Evolutionary conservation across 2,797 vertebrate species (phyloP).

Genomic region (Coccyzus lansbergi): DNA sequence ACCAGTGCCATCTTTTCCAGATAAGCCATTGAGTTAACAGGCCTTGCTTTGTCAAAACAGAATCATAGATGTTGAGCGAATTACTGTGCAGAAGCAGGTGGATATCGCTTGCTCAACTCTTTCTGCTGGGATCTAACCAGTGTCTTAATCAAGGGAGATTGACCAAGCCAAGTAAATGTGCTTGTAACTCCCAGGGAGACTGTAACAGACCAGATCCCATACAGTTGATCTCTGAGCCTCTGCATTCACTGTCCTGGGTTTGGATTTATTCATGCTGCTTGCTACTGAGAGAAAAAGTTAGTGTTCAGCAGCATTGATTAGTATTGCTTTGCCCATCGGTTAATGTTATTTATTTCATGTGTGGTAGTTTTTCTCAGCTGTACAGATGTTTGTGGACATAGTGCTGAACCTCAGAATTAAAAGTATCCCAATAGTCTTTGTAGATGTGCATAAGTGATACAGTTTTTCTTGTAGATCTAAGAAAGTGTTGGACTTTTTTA

Average conservation of each 20-base stretch:
- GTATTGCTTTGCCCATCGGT: not conserved
- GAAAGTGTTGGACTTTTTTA: not conserved
- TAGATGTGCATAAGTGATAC: not conserved
- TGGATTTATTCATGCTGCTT: not conserved
- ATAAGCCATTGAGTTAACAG: not conserved
- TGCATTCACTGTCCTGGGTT: not conserved
- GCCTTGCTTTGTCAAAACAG: not conserved
- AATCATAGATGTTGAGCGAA: not conserved
- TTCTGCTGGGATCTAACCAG: not conserved
- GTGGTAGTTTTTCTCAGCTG: not conserved
- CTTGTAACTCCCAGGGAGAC: not conserved
- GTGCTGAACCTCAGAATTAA: not conserved
- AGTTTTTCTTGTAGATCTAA: not conserved
- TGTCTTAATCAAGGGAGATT: not conserved
- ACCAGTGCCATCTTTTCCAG: not conserved
- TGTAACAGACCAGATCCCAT: not conserved
- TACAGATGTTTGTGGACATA: not conserved
- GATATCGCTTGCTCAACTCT: not conserved
- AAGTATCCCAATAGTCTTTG: not conserved
- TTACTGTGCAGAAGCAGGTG: not conserved
- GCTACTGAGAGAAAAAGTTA: not conserved
- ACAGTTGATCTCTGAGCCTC: not conserved
- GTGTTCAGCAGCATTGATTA: not conserved
- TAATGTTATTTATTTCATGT: not conserved
- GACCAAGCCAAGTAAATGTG: not conserved